Evolutionary conservation across 2,113 vertebrate genomes (phyloP), one percentile per base, ranked within the genome.

Genomic region (Capreolus pygargus): DNA sequence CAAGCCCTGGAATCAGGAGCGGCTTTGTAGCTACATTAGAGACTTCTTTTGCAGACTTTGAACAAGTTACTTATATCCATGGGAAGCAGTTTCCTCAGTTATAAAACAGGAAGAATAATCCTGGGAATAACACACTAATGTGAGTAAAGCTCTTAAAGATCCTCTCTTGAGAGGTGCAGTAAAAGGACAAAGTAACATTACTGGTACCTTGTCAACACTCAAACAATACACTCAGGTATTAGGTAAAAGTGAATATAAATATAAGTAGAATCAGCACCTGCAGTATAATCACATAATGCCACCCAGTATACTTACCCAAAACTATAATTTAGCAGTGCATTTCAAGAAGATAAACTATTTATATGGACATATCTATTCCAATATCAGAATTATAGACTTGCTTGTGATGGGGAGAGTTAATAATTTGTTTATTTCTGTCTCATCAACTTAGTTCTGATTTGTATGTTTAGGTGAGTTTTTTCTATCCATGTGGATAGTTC

Each of bases 101-200:
- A 94, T 92, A 97, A 97, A 97, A 94, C 67, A 97, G 93, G 86
- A 97, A 97, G 50, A 89, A 79, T 94, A 97, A 96, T 97, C 94
- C 86, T 95, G 96, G 96, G 97, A 97, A 95, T 97, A 97, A 86
- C 86, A 95, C 70, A 97, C 70, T 96, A 98, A 97, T 60, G 89
- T 89, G 97, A 91, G 91, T 96, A 96, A 97, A 98, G 95, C 93
- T 97, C 95, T 98, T 97, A 86, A 91, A 95, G 86, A 96, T 93
- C 93, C 93, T 98, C 91, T 97, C 79, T 5, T 93, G 79, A 97
- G 82, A 93, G 52, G 45, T 39, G 27, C 86, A 94, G 70, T 83
- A 82, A 97, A 95, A 97, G 67, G 95, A 94, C 87, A 92, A 95
- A 97, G 92, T 70, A 70, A 58, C 88, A 86, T 91, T 97, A 88